Percentiles rank a stretch among this genome's conserved stretches.
Evolutionary conservation across 2,888 invertebrate species (phyloP).

Genomic region (Pheosia gnoma): DNA sequence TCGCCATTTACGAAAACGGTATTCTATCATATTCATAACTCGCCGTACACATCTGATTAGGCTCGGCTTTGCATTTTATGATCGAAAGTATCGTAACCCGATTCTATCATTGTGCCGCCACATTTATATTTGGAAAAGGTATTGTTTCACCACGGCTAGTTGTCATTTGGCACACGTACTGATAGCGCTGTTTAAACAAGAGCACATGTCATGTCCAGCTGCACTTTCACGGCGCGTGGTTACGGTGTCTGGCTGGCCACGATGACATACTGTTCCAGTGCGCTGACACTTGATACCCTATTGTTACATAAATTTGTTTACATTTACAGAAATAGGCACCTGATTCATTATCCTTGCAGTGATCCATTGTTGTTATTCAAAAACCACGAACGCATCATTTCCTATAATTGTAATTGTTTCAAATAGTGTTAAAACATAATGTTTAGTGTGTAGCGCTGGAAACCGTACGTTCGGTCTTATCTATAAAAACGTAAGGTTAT

Average conservation of each 20-base stretch:
- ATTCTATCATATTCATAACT: conserved; percentile 56
- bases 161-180: conserved; percentile 76
- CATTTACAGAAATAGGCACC: not conserved
- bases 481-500: conserved; percentile 20
- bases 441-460: conserved; percentile 13
- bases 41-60: conserved; percentile 51
- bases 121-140: conserved; percentile 51
- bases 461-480: conserved; percentile 27
- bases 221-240: conserved; percentile 75
- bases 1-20: conserved; percentile 82
- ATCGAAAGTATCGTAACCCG: conserved; percentile 67
- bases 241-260: conserved; percentile 68
- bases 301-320: conserved; percentile 45
- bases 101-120: conserved; percentile 41
- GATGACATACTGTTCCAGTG: conserved; percentile 65
- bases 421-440: not conserved
- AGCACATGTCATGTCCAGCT: conserved; percentile 56
- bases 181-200: conserved; percentile 68
- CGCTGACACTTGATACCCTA: conserved; percentile 50
- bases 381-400: too few species aligned
- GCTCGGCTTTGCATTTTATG: conserved; percentile 50
- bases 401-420: too few species aligned
- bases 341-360: not conserved
- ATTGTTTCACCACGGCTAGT: conserved; percentile 71
- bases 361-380: not conserved